Evolutionary conservation across 35 echinoderm and acorn worm genomes (phyloP).

Genomic region (Ophioderma brevispina): DNA sequence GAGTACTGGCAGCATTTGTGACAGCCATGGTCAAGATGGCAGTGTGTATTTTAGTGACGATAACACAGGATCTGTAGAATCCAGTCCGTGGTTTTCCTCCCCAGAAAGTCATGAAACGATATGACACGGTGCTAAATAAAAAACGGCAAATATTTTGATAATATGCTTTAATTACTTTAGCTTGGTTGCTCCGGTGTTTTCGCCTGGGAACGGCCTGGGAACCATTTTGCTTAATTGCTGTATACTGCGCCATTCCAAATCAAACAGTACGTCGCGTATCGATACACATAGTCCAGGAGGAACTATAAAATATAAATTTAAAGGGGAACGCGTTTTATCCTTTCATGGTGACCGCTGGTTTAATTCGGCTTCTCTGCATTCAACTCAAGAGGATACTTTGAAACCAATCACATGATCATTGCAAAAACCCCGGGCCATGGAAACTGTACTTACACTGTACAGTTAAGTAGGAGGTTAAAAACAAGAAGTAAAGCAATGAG

Average conservation of each 20-base stretch:
- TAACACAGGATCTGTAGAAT: constrained; percentile 18
- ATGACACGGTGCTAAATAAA: neutral
- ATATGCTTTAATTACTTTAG: no score
- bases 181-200: no score
- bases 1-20: constrained; percentile 43
- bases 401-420: no score
- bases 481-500: no score
- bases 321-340: neutral
- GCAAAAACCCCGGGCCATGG: no score
- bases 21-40: constrained; percentile 17
- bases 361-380: neutral
- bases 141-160: no score
- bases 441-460: no score
- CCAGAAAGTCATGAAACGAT: constrained; percentile 64
- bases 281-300: neutral
- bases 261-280: neutral
- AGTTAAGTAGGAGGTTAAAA: no score
- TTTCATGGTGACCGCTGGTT: no score
- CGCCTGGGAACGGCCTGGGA: no score
- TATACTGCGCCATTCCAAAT: neutral
- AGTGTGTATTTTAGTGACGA: constrained; percentile 57
- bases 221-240: neutral
- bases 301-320: neutral
- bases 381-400: no score
- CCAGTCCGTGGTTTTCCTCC: constrained; percentile 70